These are phyloP conservation scores for Apantesis nais DNA, from an alignment of 2,888 invertebrate genomes.

Conservation along the genomic window DNA sequence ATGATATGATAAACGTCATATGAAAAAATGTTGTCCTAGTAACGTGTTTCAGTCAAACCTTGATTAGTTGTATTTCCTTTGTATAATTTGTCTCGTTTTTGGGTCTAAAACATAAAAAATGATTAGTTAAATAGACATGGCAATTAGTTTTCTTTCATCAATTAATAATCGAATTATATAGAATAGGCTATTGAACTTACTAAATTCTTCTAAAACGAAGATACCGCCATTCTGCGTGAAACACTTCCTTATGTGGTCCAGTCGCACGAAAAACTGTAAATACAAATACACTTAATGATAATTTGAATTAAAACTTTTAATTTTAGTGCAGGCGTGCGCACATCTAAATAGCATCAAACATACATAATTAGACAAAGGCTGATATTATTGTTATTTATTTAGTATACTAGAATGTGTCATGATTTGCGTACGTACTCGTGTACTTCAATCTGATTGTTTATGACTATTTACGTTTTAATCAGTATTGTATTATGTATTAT, in stretches of 20 bases:
- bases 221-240: conserved; percentile 99
- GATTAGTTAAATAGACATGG: not conserved
- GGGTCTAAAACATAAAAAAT: conserved; percentile 91
- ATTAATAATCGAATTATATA: not conserved
- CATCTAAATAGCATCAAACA: conserved; percentile 36
- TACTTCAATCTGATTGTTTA: not conserved
- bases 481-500: too few species aligned
- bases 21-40: too few species aligned
- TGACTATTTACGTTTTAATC: not conserved
- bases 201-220: conserved; percentile 99
- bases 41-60: too few species aligned
- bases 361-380: not conserved
- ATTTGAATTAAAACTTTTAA: conserved; percentile 8
- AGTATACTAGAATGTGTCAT: not conserved
- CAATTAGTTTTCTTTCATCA: not conserved
- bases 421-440: not conserved
- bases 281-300: conserved; percentile 53
- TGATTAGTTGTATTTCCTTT: conserved; percentile 99
- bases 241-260: conserved; percentile 99
- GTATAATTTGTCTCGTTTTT: conserved; percentile 97
- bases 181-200: conserved; percentile 88
- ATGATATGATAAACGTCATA: too few species aligned
- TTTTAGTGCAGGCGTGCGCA: conserved; percentile 33
- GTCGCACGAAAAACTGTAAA: conserved; percentile 99
- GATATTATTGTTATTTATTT: not conserved